phyloP scores from a whole-genome alignment of 2,113 vertebrate species.

The Trogon surrucura region DNA sequence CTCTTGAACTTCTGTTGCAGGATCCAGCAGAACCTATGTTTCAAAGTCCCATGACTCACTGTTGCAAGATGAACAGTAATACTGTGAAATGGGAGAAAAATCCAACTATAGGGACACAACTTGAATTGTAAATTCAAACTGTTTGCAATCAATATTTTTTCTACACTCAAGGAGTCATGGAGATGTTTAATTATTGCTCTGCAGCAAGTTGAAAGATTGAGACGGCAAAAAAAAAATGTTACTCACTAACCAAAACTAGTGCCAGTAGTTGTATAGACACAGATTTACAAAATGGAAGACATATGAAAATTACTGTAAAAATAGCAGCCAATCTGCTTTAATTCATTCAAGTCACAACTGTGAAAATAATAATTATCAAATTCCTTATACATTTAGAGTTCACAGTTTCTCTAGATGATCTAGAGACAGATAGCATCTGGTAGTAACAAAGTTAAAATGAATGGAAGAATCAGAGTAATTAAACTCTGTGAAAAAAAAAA shows the following conservation, averaged over 20 bases:
- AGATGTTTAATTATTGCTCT: background rate
- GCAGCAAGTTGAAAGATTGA: background rate
- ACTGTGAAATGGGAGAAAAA: background rate
- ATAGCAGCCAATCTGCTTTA: background rate
- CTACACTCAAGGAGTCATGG: background rate
- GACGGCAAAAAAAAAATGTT: background rate
- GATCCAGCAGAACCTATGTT: background rate
- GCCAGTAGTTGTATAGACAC: background rate
- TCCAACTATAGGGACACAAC: background rate
- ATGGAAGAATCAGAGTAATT: slow-evolving; percentile 23
- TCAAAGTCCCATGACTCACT: background rate
- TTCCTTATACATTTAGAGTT: background rate
- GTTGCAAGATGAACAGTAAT: background rate
- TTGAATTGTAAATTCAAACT: background rate
- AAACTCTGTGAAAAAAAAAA: background rate
- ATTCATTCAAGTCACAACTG: background rate
- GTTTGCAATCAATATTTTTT: background rate
- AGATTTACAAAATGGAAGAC: background rate
- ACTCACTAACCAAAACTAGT: background rate
- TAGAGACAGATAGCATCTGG: background rate
- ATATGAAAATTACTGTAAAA: background rate
- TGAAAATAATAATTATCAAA: slow-evolving; percentile 25
- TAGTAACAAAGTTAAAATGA: background rate
- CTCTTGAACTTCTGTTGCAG: background rate
- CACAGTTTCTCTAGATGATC: background rate